Conservation (phyloP, 2,888 invertebrate genomes). For the Phorcus lineatus region DNA sequence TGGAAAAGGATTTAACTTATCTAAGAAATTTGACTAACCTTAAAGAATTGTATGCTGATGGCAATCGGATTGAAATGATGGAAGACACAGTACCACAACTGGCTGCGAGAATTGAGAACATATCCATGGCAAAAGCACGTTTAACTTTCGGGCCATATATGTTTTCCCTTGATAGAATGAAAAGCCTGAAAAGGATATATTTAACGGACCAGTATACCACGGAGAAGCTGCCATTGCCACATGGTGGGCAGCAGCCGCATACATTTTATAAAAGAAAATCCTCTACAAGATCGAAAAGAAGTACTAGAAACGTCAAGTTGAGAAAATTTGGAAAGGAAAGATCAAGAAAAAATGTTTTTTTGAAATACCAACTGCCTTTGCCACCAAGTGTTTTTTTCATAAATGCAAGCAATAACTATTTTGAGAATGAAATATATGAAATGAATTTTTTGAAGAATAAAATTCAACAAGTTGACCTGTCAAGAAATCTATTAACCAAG, state of each 20-base stretch:
- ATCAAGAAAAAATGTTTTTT: no score
- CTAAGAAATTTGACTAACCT: neutral
- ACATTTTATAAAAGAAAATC: no score
- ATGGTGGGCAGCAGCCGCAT: no score
- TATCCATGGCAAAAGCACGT: neutral
- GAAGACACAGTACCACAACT: neutral
- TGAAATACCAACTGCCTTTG: no score
- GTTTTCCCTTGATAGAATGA: neutral
- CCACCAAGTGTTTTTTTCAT: neutral
- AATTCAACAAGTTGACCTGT: conserved; percentile 24
- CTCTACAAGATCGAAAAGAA: neutral
- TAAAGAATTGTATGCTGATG: neutral
- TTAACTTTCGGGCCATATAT: neutral
- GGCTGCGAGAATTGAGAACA: neutral
- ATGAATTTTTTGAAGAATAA: conserved; percentile 2
- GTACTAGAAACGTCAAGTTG: neutral
- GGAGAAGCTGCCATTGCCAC: neutral
- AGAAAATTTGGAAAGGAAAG: no score
- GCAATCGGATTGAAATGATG: neutral
- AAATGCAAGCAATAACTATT: neutral
- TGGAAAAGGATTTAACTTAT: neutral
- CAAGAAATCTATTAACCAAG: conserved; percentile 27
- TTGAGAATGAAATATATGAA: neutral
- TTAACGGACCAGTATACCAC: no score
- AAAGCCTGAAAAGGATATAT: neutral